Evolutionary conservation across 2,113 vertebrate species (phyloP).

Genomic region (Mormoops blainvillei): DNA sequence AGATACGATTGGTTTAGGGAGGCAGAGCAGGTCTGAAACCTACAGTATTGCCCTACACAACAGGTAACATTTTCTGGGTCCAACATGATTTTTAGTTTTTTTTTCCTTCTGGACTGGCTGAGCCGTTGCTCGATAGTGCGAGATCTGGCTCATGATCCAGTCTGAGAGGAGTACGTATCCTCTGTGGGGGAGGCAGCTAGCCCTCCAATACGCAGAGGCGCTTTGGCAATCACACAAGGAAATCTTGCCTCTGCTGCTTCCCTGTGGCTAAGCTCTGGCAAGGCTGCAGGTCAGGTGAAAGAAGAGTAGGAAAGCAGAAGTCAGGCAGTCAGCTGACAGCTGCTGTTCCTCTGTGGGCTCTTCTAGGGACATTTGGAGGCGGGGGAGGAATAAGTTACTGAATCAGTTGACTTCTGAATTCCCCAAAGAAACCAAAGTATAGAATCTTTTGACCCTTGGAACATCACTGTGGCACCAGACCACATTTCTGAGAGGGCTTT

Average conservation of each 20-base stretch:
- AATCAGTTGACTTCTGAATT: slow-evolving; percentile 40
- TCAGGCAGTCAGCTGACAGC: slow-evolving; percentile 61
- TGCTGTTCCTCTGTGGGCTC: slow-evolving; percentile 16
- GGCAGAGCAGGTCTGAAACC: background rate
- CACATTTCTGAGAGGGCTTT: background rate
- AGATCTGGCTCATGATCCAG: background rate
- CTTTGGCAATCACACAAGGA: slow-evolving; percentile 16
- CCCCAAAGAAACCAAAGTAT: background rate
- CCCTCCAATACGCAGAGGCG: background rate
- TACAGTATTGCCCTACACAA: background rate
- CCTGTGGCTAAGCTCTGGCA: slow-evolving; percentile 36
- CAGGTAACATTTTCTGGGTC: background rate
- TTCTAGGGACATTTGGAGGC: background rate
- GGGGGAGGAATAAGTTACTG: slow-evolving; percentile 12
- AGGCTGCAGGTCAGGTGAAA: slow-evolving; percentile 21
- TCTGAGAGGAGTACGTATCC: background rate
- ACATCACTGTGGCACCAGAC: background rate
- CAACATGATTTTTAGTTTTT: background rate
- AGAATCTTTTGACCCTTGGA: background rate
- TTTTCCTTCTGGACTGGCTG: slow-evolving; percentile 16
- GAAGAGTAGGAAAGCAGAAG: slow-evolving; percentile 66
- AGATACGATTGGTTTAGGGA: background rate
- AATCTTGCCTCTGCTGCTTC: slow-evolving; percentile 41
- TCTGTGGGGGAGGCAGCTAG: background rate
- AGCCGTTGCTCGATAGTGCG: background rate